A percentile compares a stretch with the other conserved stretches of the same genome.
phyloP scores from a whole-genome alignment of 1,140 invertebrate species.

The Armadillidium nasatum region DNA sequence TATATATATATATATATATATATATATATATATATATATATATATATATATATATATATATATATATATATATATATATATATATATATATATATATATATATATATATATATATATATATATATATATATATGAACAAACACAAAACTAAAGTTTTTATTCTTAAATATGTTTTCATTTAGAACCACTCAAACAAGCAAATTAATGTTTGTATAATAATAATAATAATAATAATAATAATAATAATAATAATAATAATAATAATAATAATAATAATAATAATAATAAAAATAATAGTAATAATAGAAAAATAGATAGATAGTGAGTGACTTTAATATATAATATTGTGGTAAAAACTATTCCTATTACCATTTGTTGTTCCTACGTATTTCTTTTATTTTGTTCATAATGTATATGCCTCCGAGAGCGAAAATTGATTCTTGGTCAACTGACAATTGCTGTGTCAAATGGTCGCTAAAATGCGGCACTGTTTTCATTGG shows the following conservation, averaged over 20 bases:
- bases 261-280: conserved; percentile 17
- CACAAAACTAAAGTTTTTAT: too few species aligned
- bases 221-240: conserved; percentile 1
- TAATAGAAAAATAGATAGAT: too few species aligned
- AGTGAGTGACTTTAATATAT: too few species aligned
- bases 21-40: conserved; percentile 25
- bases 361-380: too few species aligned
- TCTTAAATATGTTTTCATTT: too few species aligned
- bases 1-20: conserved; percentile 21
- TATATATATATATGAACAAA: too few species aligned
- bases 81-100: conserved; percentile 21
- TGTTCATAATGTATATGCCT: conserved; percentile 30
- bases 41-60: conserved; percentile 24
- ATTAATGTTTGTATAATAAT: too few species aligned
- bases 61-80: conserved; percentile 25
- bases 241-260: conserved; percentile 22
- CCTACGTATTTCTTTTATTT: too few species aligned
- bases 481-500: conserved; percentile 28
- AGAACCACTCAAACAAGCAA: too few species aligned
- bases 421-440: conserved; percentile 29
- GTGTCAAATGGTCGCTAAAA: conserved; percentile 25
- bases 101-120: conserved; percentile 9
- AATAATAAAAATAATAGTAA: background rate
- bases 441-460: conserved; percentile 39
- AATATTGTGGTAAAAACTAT: too few species aligned